phyloP scores from a whole-genome alignment of 1,140 invertebrate genomes.

The Monochamus saltuarius region DNA sequence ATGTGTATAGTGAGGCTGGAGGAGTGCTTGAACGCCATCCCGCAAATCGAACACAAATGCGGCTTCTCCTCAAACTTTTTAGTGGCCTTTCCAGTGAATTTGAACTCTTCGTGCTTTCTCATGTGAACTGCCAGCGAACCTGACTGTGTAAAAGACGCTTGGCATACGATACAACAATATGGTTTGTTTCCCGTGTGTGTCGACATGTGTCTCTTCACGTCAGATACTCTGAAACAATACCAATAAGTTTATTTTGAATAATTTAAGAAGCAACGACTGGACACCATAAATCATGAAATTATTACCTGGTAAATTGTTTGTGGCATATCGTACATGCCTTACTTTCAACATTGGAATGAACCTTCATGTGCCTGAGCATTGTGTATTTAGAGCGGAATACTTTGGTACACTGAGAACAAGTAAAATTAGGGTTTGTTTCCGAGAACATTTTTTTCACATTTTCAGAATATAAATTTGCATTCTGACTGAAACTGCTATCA shows the following conservation, averaged over 20 bases:
- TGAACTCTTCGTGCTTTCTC: conserved; percentile 39
- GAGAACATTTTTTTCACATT: not conserved
- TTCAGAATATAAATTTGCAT: not conserved
- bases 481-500: conserved; percentile 25
- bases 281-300: not conserved
- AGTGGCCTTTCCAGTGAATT: conserved; percentile 3
- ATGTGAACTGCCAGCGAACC: conserved; percentile 57
- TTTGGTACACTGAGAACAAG: conserved; percentile 39
- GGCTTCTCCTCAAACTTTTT: conserved; percentile 9
- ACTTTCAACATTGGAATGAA: conserved; percentile 34
- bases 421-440: conserved; percentile 12
- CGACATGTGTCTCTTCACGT: conserved; percentile 48
- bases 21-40: conserved; percentile 30
- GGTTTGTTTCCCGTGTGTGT: conserved; percentile 73
- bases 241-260: not conserved
- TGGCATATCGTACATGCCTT: conserved; percentile 37
- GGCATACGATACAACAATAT: conserved; percentile 63
- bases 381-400: conserved; percentile 38
- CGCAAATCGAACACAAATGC: conserved; percentile 30
- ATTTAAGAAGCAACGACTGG: no score
- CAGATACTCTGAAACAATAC: conserved; percentile 31
- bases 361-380: conserved; percentile 35
- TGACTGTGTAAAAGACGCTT: conserved; percentile 59
- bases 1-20: conserved; percentile 32
- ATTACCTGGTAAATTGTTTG: conserved; percentile 34